Conservation (phyloP, 2,888 invertebrate species). For the Serripes groenlandicus region DNA sequence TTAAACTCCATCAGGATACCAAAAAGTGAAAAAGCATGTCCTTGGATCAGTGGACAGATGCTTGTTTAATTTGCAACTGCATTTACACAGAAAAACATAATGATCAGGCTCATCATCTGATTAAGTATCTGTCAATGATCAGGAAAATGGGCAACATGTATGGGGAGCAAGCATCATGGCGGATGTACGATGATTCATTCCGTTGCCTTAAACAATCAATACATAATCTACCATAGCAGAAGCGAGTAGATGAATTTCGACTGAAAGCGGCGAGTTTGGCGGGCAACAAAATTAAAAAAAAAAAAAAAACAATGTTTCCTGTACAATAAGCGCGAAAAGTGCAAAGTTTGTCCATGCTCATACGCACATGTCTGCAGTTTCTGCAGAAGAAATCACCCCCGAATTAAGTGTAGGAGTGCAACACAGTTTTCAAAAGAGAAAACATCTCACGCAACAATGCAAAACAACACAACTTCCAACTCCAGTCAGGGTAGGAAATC, state of each 20-base stretch:
- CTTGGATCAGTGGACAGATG: conserved; percentile 4
- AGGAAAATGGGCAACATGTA: background rate
- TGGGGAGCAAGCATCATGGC: background rate
- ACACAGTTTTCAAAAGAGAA: no score
- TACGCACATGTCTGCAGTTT: background rate
- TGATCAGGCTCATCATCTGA: background rate
- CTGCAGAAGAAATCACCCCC: background rate
- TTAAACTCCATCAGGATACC: no score
- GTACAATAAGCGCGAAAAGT: no score
- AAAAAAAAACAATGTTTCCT: no score
- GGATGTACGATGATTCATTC: background rate
- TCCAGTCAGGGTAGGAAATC: background rate
- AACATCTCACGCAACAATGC: background rate
- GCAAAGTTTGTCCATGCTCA: background rate
- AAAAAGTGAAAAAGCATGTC: background rate
- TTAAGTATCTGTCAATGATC: background rate
- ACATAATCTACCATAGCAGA: background rate
- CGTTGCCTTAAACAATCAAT: background rate
- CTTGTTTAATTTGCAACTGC: background rate
- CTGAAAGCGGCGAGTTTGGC: no score
- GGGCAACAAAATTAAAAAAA: background rate
- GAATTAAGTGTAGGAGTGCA: background rate
- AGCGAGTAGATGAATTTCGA: background rate
- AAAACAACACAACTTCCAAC: background rate
- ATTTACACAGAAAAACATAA: background rate